These are phyloP conservation scores for Plestiodon gilberti DNA, from an alignment of 2,113 vertebrate species.

Conservation along the genomic window DNA sequence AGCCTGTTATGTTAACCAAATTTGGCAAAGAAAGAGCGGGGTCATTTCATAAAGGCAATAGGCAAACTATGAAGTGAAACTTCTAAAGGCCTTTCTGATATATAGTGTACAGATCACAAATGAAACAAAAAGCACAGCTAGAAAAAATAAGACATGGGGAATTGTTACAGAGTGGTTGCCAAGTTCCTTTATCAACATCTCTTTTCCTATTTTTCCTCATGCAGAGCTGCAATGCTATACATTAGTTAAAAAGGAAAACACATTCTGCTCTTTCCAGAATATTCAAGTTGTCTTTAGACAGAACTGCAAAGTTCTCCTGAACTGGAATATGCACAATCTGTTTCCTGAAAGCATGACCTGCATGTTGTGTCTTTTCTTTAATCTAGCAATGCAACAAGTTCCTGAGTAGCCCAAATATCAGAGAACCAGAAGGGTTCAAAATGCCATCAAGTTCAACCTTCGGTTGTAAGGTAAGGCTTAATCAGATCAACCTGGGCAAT, in stretches of 20 bases:
- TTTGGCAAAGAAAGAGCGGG: neutral
- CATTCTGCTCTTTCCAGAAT: neutral
- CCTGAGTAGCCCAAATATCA: neutral
- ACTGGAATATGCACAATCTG: no score
- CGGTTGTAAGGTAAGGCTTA: neutral
- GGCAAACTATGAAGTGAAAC: accelerated
- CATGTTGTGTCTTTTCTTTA: neutral
- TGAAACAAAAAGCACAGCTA: neutral
- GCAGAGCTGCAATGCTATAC: neutral
- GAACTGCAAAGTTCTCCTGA: neutral
- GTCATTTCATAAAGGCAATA: neutral
- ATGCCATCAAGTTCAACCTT: neutral
- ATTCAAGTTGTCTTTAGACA: neutral
- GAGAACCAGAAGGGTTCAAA: no score
- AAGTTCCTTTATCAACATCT: neutral
- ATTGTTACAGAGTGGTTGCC: neutral
- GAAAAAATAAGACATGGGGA: neutral
- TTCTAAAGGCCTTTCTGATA: neutral
- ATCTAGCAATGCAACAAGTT: neutral
- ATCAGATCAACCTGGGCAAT: no score
- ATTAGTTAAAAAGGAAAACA: neutral
- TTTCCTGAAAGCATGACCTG: neutral
- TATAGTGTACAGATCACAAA: neutral
- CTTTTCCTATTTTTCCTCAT: neutral
- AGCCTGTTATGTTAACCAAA: constrained; percentile 1